Evolutionary conservation across 2,888 invertebrate genomes (phyloP).

Genomic region (Scaeva pyrastri): DNA sequence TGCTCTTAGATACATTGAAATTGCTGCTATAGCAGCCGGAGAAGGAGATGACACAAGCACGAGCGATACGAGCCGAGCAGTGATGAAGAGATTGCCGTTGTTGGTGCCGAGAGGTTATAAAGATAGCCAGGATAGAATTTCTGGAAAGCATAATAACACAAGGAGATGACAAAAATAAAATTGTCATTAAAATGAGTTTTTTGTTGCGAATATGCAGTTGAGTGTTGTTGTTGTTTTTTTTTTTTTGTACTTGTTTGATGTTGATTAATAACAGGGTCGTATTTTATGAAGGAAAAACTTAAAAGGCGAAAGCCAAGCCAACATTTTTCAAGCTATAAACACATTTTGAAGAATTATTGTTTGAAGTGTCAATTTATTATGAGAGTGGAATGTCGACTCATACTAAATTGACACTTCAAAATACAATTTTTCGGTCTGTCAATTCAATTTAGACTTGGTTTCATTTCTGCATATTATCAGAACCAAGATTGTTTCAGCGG

Average conservation of each 20-base stretch:
- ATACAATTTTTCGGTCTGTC: no score
- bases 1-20: slow-evolving; percentile 74
- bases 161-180: slow-evolving; percentile 51
- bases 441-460: no score
- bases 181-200: slow-evolving; percentile 71
- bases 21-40: not conserved
- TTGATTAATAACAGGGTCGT: not conserved
- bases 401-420: no score
- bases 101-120: slow-evolving; percentile 52
- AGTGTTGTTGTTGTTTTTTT: not conserved
- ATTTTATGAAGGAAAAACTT: not conserved
- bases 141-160: slow-evolving; percentile 26
- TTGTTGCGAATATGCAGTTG: slow-evolving; percentile 48
- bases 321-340: no score
- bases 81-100: slow-evolving; percentile 63
- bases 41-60: no score
- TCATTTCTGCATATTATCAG: no score
- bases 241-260: not conserved
- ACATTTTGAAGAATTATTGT: no score
- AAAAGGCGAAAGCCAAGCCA: no score
- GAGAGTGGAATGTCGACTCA: no score
- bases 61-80: slow-evolving; percentile 22
- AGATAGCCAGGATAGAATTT: slow-evolving; percentile 52
- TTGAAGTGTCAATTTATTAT: no score
- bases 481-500: no score